phyloP scores from a whole-genome alignment of 2,888 invertebrate genomes.

The Tolmerus cingulatus region DNA sequence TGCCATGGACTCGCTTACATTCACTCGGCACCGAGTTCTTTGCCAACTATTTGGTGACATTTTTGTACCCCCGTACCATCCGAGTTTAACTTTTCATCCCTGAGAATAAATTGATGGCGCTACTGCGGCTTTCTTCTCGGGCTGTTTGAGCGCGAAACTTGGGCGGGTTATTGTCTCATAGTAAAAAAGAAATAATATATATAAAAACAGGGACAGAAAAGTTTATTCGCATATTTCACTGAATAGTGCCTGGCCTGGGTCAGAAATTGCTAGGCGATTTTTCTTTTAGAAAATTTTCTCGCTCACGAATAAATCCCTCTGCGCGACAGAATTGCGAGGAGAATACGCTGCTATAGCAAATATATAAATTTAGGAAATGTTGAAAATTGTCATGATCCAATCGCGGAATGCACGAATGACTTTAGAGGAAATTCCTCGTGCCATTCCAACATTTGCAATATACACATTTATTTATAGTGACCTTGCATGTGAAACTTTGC shows the following conservation, averaged over 20 bases:
- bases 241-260: neutral
- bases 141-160: neutral
- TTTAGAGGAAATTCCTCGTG: neutral
- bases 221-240: neutral
- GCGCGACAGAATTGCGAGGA: neutral
- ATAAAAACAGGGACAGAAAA: neutral
- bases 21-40: neutral
- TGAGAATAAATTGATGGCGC: neutral
- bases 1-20: neutral
- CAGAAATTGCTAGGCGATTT: neutral
- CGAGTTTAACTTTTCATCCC: neutral
- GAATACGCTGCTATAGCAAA: neutral
- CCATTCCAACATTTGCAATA: neutral
- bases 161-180: neutral
- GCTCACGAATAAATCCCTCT: neutral
- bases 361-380: neutral
- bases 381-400: neutral
- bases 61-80: neutral
- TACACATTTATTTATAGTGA: neutral
- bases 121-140: neutral
- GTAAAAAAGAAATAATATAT: neutral
- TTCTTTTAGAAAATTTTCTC: neutral
- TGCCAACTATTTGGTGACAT: neutral
- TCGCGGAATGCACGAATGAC: neutral
- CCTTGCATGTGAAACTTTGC: neutral